Evolutionary conservation across 2,113 vertebrate species (phyloP).

Genomic region (Strix uralensis): DNA sequence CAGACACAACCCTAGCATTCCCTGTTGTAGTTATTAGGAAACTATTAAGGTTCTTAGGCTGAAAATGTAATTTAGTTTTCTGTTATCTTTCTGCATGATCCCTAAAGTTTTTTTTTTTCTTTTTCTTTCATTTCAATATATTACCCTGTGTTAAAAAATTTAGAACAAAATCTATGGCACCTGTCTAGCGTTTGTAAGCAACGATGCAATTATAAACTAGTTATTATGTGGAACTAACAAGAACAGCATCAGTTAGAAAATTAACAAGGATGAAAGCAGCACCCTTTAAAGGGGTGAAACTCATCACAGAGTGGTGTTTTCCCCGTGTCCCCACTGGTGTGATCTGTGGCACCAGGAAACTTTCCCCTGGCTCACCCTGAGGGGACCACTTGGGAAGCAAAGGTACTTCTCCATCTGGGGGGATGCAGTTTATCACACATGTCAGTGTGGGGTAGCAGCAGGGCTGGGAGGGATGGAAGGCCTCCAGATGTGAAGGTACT

Average conservation of each 20-base stretch:
- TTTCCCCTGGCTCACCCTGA: accelerated
- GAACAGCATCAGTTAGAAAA: not conserved
- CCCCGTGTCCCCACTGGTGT: not conserved
- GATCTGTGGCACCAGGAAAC: accelerated
- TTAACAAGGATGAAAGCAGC: not conserved
- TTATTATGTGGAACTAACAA: not conserved
- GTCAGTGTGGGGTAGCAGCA: not conserved
- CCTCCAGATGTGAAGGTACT: not conserved
- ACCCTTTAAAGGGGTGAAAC: not conserved
- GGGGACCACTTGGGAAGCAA: not conserved
- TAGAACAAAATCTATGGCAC: not conserved
- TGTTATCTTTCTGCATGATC: conserved; percentile 9
- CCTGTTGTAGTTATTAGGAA: not conserved
- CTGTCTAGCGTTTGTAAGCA: not conserved
- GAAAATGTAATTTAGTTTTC: conserved; percentile 10
- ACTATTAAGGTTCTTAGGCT: not conserved
- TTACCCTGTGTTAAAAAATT: not conserved
- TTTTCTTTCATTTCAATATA: not conserved
- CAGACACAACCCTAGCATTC: not conserved
- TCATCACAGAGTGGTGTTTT: not conserved
- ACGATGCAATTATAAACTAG: not conserved
- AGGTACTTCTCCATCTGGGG: not conserved
- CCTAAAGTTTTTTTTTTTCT: not conserved
- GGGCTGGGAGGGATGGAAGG: not conserved
- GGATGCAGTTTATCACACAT: not conserved